Base-by-base conservation (phyloP, 2,797 vertebrate species). In the Dendrocincla tyrannina region DNA sequence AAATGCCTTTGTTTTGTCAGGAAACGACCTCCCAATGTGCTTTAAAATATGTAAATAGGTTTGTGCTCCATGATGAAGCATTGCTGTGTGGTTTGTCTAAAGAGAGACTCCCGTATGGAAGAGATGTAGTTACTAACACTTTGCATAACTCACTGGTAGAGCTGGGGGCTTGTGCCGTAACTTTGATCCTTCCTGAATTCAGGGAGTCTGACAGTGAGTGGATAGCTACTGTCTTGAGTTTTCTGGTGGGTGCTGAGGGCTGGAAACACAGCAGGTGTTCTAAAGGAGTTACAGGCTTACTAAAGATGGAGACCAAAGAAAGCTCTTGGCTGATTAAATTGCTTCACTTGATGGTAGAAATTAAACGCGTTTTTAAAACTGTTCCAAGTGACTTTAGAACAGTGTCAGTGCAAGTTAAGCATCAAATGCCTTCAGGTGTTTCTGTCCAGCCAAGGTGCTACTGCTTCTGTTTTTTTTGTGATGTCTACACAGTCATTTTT, bases 1-100 rank as follows among this genome's bases (percentile, higher is more conserved):
- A 90, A 93, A 69, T 28, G 80, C 30, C 89, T 94, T 93, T 91
- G 77, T 88, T 84, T 76, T 77, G 72, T 94, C 86, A 93, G 80
- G 78, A 93, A 93, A 77, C 1, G 2, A 85, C 70, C 88, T 95
- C 83, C 89, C 88, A 94, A 80, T 17, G 60, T 52, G 80, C 39
- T 90, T 86, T 50, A 74, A 91, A 85, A 87, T 78, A 94, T 77
- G 91, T 37, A 88, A 93, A 90, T 90, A 86, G 20, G 46, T 63
- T 90, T 79, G 49, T 85, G 64, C 41, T 94, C 42, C 30, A 5
- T 5, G 32, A 81, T 77, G 77, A 88, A 47, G 33, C 55, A 30
- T 42, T 59, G 30, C 66, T 59, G 39, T 42, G 73, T 59, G 59
- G 73, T 9, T 93, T 88, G 53, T 33, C 50, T 53, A 30, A 85